A percentile compares a stretch with the other conserved stretches of the same genome.
Conservation (phyloP, 2,888 invertebrate genomes). For the Phyto melanocephala region DNA sequence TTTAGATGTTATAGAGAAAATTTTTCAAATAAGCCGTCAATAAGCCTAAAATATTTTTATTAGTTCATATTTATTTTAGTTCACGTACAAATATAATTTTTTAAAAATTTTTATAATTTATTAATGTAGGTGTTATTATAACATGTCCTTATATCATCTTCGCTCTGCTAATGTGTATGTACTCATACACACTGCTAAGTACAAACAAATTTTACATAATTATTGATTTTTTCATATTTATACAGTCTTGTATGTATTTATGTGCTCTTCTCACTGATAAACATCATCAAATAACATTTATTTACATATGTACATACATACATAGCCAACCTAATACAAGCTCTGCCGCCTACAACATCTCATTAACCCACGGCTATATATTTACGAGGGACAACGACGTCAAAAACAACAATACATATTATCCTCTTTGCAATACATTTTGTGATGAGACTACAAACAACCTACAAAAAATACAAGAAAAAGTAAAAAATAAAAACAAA, state of each 20-base stretch:
- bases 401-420: background rate
- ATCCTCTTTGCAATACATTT: conserved; percentile 8
- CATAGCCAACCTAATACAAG: background rate
- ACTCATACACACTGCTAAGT: background rate
- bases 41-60: too few species aligned
- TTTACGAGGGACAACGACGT: background rate
- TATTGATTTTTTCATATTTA: conserved; percentile 31
- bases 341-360: conserved; percentile 17
- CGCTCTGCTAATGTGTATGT: background rate
- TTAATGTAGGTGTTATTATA: too few species aligned
- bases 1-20: too few species aligned
- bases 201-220: conserved; percentile 5
- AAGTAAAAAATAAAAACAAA: conserved; percentile 10
- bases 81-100: too few species aligned
- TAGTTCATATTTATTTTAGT: too few species aligned
- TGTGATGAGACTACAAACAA: conserved; percentile 40
- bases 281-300: conserved; percentile 18
- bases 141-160: too few species aligned
- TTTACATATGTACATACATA: background rate
- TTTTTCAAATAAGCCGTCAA: too few species aligned
- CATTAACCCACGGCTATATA: background rate
- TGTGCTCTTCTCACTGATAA: conserved; percentile 12
- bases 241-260: background rate
- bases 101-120: too few species aligned
- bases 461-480: conserved; percentile 16